Base-by-base conservation (phyloP, 2,888 invertebrate species). In the Margaritifera margaritifera region DNA sequence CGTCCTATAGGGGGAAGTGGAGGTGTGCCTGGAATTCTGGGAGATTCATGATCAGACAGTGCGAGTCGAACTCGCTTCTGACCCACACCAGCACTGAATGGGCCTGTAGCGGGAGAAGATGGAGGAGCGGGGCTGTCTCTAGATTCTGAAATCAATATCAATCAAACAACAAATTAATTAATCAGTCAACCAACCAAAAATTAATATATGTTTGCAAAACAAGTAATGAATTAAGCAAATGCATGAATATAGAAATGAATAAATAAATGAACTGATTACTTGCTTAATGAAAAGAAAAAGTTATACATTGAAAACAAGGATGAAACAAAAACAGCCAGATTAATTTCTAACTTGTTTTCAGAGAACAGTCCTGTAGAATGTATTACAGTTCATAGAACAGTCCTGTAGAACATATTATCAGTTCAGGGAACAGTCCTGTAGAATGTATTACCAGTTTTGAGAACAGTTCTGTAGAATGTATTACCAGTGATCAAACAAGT, bases 1-100 rank as follows among this genome's bases (percentile, higher is more conserved):
- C 66, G 51, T 11, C 75, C 72, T 67, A 80, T 82, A 6, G 82
- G 82, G 42, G 82, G 82, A 31, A 82, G 68, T 8, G 82, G 80
- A 20, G 79, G 75, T 22, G 75, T 74, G 18, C 72, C 67, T 27
- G 78, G 51, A 60, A 78, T 74, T 19, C 74, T 67, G 18, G 66
- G 42, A 20, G 80, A 73, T 42, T 76, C 68, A 50, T 75, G 71
- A 19, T 74, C 74, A 11, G 75, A 74, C 4, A 77, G 72, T 2
- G 76, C 71, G 63, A 81, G 64, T 11, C 79, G 66, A 27, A 80
- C 80, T 64, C 78, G 77, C 72, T 80, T 79, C 57, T 65, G 64
- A 6, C 65, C 68, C 1, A 69, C 66, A 54, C 71, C 67, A 4
- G 64, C 62, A n/a, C 65, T 68, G 6, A 77, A 69, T 25, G 73